Evolutionary conservation across 2,113 vertebrate genomes (phyloP).

Genomic region (Otolemur garnettii): DNA sequence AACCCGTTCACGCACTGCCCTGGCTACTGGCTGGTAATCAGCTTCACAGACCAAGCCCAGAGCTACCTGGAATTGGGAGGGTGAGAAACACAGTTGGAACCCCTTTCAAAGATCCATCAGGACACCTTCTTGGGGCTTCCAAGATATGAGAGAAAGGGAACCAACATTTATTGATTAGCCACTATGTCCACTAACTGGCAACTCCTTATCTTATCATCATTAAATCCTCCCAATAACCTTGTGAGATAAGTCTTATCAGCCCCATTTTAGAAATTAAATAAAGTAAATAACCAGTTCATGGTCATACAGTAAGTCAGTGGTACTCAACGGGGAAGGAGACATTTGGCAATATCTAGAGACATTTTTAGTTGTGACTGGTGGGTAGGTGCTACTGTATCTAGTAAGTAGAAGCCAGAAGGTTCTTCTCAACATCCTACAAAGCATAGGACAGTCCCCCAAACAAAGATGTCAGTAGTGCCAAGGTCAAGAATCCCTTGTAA

Average conservation of each 20-base stretch:
- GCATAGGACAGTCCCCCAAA: neutral
- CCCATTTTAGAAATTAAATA: constrained; percentile 9
- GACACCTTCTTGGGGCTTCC: neutral
- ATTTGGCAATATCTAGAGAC: neutral
- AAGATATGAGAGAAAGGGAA: neutral
- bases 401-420: neutral
- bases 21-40: constrained; percentile 95
- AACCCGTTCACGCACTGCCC: constrained; percentile 93
- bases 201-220: neutral
- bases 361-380: neutral
- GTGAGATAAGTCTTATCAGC: neutral
- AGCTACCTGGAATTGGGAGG: constrained; percentile 88
- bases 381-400: neutral
- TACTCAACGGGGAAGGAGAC: neutral
- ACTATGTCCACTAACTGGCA: neutral
- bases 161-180: neutral
- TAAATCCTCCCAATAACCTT: neutral
- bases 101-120: neutral
- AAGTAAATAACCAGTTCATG: neutral
- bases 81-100: neutral
- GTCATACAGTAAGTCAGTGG: constrained; percentile 4
- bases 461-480: constrained; percentile 14
- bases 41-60: constrained; percentile 95
- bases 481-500: neutral
- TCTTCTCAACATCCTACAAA: constrained; percentile 1